Evolutionary conservation across 2,113 vertebrate species (phyloP).

Genomic region (Triplophysa siluroides): DNA sequence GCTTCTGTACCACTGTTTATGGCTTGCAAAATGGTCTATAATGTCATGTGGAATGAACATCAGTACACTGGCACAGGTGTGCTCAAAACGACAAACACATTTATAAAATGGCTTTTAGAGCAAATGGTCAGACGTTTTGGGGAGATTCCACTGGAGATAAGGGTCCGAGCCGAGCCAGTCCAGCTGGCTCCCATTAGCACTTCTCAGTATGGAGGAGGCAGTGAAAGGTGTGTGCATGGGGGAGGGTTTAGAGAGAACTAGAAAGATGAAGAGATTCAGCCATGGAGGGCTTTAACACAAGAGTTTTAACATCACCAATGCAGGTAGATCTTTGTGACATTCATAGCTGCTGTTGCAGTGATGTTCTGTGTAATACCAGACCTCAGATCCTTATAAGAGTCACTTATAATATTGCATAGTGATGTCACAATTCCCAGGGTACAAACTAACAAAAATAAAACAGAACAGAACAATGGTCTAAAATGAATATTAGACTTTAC

Average conservation of each 20-base stretch:
- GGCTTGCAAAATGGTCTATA: neutral
- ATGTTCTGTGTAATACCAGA: neutral
- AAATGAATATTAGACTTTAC: too few relatives aligned
- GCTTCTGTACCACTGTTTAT: too few relatives aligned
- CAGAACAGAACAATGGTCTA: too few relatives aligned
- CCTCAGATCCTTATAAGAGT: neutral
- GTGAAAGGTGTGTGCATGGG: constrained; percentile 11
- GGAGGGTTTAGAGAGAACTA: constrained; percentile 50
- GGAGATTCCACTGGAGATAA: constrained; percentile 57
- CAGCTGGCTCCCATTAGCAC: constrained; percentile 67
- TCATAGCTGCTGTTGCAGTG: neutral
- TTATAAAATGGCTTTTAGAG: constrained; percentile 57
- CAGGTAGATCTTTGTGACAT: constrained; percentile 25
- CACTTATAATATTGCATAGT: neutral
- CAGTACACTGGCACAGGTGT: constrained; percentile 42
- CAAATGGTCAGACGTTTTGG: constrained; percentile 34
- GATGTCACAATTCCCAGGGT: neutral
- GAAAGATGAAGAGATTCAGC: constrained; percentile 49
- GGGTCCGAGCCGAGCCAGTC: constrained; percentile 52
- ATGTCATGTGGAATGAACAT: constrained; percentile 46
- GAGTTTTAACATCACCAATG: constrained; percentile 48
- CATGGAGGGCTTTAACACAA: constrained; percentile 46
- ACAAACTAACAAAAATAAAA: too few relatives aligned
- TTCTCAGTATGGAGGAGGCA: constrained; percentile 46
- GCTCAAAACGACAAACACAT: constrained; percentile 47